Evolutionary conservation across 1,140 invertebrate genomes (phyloP), one percentile per base, ranked within the genome.

Genomic region (Ostrea edulis): DNA sequence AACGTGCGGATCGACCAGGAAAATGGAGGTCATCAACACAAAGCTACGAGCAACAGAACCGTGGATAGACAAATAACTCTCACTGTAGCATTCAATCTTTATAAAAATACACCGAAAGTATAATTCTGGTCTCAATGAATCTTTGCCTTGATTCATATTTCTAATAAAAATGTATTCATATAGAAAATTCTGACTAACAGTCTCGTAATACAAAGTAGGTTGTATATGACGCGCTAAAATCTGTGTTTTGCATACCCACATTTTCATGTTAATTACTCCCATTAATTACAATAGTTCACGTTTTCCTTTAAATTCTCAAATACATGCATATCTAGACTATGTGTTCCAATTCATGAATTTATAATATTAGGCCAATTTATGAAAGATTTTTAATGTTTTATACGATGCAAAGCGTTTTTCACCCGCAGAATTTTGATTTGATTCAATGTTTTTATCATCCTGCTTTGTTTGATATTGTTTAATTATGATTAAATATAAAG

Each of bases 351-450:
- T 77, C 11, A 77, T 29, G 14, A 77, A 29, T 29, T 29, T 77
- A 77, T 35, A 14, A 77, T 77, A 29, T 35, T 77, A 29, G 25
- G 12, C 22, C 11, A 77, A 35, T 35, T 77, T 29, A 77, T 22
- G 22, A 77, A 77, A 77, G 68, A 77, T 77, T 29, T 77, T 77
- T 35, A 22, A 77, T 77, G 25, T 77, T 77, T 77, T 29, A 17
- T 29, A 25, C 25, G 35, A 12, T 25, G 29, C 5, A 77, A 77
- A 14, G 22, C 29, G 11, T 77, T 29, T 77, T 17, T 77, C 8
- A 17, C 22, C 12, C 29, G 2, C 5, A 35, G 35, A 77, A 14
- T 35, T 77, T 11, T 77, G 9, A 77, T 25, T 77, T 29, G 14
- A 77, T 77, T 8, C 25, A 9, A 35, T 14, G 22, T 29, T 77